A percentile compares a stretch with the other conserved stretches of the same genome.
phyloP scores from a whole-genome alignment of 2,797 vertebrate genomes.

The Champsocephalus esox region DNA sequence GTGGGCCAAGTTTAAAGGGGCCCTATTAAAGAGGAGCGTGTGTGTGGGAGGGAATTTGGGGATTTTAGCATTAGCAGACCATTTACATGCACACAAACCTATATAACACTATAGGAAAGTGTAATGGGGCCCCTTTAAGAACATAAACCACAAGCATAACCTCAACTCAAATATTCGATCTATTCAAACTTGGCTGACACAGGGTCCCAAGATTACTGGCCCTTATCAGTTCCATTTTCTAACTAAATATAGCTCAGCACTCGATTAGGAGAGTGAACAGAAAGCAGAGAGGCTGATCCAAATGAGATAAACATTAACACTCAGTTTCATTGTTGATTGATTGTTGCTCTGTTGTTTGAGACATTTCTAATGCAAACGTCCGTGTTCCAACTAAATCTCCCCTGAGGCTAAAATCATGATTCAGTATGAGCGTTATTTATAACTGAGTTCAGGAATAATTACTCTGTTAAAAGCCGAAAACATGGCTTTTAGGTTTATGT shows the following conservation, averaged over 20 bases:
- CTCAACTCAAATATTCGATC: not conserved
- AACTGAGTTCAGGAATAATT: conserved; percentile 24
- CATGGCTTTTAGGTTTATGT: conserved; percentile 4
- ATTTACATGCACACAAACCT: too few species aligned
- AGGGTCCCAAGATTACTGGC: not conserved
- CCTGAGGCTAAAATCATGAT: conserved; percentile 22
- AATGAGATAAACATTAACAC: not conserved
- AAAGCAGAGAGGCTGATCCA: not conserved
- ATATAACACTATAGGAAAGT: too few species aligned
- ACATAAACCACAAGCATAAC: not conserved
- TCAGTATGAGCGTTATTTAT: conserved; percentile 20
- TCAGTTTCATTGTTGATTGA: not conserved
- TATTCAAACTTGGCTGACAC: not conserved
- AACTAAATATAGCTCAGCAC: not conserved
- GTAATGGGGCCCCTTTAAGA: not conserved
- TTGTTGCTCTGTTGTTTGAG: conserved; percentile 1
- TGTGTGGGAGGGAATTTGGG: too few species aligned
- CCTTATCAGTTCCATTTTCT: not conserved
- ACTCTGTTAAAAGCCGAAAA: conserved; percentile 31
- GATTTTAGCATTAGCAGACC: too few species aligned
- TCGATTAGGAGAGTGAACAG: not conserved
- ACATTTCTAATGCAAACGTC: conserved; percentile 33
- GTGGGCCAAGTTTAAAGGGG: too few species aligned
- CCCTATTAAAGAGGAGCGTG: too few species aligned
- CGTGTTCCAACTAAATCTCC: conserved; percentile 23